Evolutionary conservation across 2,888 invertebrate genomes (phyloP).

Genomic region (Pilophorus perplexus): DNA sequence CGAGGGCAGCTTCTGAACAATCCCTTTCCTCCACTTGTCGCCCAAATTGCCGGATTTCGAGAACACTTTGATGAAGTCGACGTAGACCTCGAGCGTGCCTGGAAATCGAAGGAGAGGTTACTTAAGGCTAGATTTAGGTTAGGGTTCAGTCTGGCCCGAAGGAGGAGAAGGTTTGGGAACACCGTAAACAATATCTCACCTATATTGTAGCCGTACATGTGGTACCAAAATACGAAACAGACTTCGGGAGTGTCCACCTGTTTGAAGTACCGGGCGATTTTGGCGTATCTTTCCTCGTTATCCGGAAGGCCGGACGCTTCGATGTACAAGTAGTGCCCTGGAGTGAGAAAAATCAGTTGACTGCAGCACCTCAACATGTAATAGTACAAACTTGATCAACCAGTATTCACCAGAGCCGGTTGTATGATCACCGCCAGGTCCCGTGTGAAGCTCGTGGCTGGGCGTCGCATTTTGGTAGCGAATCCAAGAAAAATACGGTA

Average conservation of each 20-base stretch:
- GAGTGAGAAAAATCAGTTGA: too few species aligned
- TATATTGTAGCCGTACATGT: conserved; percentile 70
- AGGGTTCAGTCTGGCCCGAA: not conserved
- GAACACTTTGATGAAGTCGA: conserved; percentile 61
- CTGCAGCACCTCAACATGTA: too few species aligned
- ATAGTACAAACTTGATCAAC: not conserved
- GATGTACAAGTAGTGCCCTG: conserved; percentile 79
- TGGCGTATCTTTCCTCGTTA: conserved; percentile 22
- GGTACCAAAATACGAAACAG: conserved; percentile 71
- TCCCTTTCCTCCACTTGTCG: conserved; percentile 62
- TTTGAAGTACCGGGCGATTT: conserved; percentile 61
- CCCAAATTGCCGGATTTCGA: conserved; percentile 66
- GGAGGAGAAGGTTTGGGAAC: too few species aligned
- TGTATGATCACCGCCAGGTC: conserved; percentile 76
- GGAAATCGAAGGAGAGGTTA: not conserved
- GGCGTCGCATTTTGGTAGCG: conserved; percentile 64
- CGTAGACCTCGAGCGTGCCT: conserved; percentile 57
- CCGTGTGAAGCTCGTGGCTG: conserved; percentile 65
- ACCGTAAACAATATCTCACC: conserved; percentile 51
- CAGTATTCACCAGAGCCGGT: conserved; percentile 54
- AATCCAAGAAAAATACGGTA: conserved; percentile 68
- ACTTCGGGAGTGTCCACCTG: conserved; percentile 57
- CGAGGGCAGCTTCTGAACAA: conserved; percentile 34
- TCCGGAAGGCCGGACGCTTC: conserved; percentile 63
- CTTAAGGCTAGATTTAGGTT: not conserved